Conservation (phyloP, 2,888 invertebrate genomes). For the Chirona hameri region DNA sequence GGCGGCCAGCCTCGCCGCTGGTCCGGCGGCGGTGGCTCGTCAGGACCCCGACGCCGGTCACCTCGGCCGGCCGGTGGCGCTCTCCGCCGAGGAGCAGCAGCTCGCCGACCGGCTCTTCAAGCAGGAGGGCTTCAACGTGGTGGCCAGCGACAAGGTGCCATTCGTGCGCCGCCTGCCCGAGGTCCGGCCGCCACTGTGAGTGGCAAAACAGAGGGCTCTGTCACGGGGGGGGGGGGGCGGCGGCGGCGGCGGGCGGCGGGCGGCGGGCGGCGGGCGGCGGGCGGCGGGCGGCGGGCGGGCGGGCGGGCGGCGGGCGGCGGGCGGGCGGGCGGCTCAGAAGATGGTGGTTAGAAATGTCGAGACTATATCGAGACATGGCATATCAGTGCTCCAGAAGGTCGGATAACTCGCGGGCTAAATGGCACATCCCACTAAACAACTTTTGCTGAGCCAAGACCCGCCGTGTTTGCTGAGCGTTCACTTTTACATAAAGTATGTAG, state of each 20-base stretch:
- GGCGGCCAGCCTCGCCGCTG: too few species aligned
- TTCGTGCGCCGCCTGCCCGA: slow-evolving; percentile 24
- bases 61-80: neutral
- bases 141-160: slow-evolving; percentile 29
- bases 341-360: neutral
- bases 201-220: too few species aligned
- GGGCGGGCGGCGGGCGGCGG: neutral
- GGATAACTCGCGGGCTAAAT: too few species aligned
- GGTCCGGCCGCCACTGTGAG: neutral
- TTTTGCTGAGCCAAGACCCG: too few species aligned
- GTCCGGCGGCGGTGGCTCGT: too few species aligned
- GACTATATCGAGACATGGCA: neutral
- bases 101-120: neutral
- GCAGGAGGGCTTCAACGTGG: slow-evolving; percentile 28
- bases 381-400: neutral
- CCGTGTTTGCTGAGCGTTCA: too few species aligned
- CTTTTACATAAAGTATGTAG: too few species aligned
- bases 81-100: neutral
- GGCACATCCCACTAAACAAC: too few species aligned
- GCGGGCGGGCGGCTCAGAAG: neutral
- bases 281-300: neutral
- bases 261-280: neutral
- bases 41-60: neutral
- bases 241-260: too few species aligned
- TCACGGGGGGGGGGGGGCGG: too few species aligned